Base-by-base conservation (phyloP, 37 sponge, comb jelly and placozoan genomes). In the Cladorhizidae sp. region DNA sequence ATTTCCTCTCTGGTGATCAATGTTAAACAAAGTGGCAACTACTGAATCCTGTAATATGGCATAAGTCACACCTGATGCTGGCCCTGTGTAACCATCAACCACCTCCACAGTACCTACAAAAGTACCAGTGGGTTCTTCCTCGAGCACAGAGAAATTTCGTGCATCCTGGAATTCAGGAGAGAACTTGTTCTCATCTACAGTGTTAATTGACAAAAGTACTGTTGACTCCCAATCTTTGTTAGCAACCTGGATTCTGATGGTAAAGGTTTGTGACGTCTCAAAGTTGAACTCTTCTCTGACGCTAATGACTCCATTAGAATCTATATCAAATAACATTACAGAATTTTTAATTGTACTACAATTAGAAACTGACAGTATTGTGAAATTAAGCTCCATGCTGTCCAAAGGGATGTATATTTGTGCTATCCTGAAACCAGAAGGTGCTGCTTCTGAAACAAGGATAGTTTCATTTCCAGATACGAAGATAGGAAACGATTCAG, bases 111-210 rank as follows among this genome's bases (percentile, higher is more conserved):
- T 56, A 8, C 91, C 91, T 12, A 89, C 75, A 28, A 73, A 2
- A n/a, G 75, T 75, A 8, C 75, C 76, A 2, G 1, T 59, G 0
- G 69, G 65, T 7, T 63, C 76, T 32, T 93, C 91, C 28, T 86
- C 91, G 6, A 54, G 20, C 11, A 93, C 51, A 45, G 36, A 25
- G 52, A 88, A 79, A 0, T 31, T 14, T 23, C 21, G 32, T 0
- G 55, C 28, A 1, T n/a, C 79, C 6, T 41, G 8, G 32, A 96
- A 82, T 5, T 43, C 35, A 1, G 97, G 97, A 25, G 72, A 0
- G 38, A 79, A 83, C 25, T 93, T 89, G 63, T 96, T 96, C 42
- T 75, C 93, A 55, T 96, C 83, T 6, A 88, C 9, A 9, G 91
- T 89, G 55, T 82, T 85, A 15, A 95, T 86, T 0, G 57, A 55